phyloP scores from a whole-genome alignment of 2,113 vertebrate genomes.

The Myrmecobius fasciatus region DNA sequence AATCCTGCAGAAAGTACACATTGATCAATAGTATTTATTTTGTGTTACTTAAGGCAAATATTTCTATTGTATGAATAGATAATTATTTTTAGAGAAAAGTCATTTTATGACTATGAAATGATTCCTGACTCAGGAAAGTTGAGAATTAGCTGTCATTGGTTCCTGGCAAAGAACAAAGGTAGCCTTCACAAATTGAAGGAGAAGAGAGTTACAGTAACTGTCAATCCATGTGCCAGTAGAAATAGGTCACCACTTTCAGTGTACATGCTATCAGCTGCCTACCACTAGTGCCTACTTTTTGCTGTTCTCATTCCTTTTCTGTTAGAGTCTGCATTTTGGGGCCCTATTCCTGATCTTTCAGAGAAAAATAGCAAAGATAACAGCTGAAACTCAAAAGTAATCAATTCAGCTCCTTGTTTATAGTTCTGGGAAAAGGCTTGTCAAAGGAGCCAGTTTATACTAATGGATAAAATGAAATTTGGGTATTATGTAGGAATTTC shows the following conservation, averaged over 20 bases:
- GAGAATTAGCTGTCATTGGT: neutral
- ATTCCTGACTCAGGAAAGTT: neutral
- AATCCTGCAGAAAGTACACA: neutral
- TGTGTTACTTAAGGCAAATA: neutral
- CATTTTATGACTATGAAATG: neutral
- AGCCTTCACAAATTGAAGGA: neutral
- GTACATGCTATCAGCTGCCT: neutral
- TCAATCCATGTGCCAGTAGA: neutral
- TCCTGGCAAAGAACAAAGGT: neutral
- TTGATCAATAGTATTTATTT: neutral
- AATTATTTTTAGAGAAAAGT: neutral
- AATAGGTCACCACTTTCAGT: neutral
- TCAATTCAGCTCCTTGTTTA: conserved; percentile 43
- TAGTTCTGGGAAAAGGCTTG: conserved; percentile 55
- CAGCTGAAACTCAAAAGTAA: neutral
- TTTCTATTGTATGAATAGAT: neutral
- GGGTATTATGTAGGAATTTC: conserved; percentile 42
- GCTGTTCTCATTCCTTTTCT: conserved; percentile 6
- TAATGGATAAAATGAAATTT: conserved; percentile 52
- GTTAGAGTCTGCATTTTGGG: neutral
- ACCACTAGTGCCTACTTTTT: neutral
- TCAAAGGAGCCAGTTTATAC: conserved; percentile 27
- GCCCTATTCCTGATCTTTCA: neutral
- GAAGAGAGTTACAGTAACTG: neutral
- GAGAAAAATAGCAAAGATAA: conserved; percentile 18